phyloP scores from a whole-genome alignment of 2,113 vertebrate genomes.

The Pheucticus melanocephalus region DNA sequence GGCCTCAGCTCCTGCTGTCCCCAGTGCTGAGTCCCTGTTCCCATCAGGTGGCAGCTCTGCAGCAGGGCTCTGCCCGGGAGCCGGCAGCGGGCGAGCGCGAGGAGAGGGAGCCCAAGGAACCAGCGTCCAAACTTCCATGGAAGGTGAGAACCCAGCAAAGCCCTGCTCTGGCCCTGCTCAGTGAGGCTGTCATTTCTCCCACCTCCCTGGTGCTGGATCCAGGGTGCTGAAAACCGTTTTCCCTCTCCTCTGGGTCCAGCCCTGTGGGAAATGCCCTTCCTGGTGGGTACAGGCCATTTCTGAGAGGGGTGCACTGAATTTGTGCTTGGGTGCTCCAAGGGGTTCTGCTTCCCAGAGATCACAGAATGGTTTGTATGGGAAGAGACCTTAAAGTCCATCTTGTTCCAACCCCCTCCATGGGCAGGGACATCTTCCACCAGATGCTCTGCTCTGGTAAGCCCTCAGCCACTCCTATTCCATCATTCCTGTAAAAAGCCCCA shows the following conservation, averaged over 20 bases:
- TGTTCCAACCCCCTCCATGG: not conserved
- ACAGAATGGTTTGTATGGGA: not conserved
- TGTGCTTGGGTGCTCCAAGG: not conserved
- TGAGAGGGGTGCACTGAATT: not conserved
- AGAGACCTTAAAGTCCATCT: not conserved
- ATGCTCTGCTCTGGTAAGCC: not conserved
- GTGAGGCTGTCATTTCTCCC: not conserved
- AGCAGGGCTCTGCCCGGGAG: conserved; percentile 61
- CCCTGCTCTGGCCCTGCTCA: not conserved
- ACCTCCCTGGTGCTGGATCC: not conserved
- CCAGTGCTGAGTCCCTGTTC: not conserved
- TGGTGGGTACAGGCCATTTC: not conserved
- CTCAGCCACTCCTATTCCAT: not conserved
- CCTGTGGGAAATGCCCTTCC: not conserved
- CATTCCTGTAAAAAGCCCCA: not conserved
- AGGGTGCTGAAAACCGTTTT: not conserved
- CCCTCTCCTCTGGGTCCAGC: not conserved
- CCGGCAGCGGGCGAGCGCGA: conserved; percentile 39
- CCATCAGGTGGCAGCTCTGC: conserved; percentile 68
- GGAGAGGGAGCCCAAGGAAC: conserved; percentile 61
- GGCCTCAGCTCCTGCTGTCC: not conserved
- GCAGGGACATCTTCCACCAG: not conserved
- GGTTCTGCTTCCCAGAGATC: not conserved
- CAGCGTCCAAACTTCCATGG: conserved; percentile 64
- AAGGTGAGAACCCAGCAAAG: conserved; percentile 61